Percentiles rank a stretch among this genome's conserved stretches.
Conservation (phyloP, 2,888 invertebrate genomes). For the Ptilodon capucinus region DNA sequence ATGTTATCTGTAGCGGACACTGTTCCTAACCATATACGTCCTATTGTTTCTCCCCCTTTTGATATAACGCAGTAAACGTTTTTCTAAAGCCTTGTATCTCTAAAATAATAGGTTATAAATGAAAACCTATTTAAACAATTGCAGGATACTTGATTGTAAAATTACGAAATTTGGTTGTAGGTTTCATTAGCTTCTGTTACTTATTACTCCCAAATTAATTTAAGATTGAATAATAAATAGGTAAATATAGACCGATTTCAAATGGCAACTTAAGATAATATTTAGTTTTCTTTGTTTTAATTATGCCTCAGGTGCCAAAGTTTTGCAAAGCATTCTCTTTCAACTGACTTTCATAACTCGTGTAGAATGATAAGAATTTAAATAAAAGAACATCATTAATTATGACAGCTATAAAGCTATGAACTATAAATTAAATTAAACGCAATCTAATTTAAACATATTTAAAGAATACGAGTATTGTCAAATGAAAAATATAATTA, state of each 20-base stretch:
- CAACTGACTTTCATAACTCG: neutral
- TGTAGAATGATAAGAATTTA: neutral
- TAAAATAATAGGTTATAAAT: too few species aligned
- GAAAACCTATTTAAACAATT: too few species aligned
- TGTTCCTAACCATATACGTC: conserved; percentile 19
- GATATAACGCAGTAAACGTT: neutral
- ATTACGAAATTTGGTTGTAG: too few species aligned
- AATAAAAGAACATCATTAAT: neutral
- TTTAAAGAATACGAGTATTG: neutral
- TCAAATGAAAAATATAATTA: neutral
- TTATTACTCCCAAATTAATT: too few species aligned
- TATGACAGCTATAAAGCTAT: neutral
- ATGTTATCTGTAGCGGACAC: conserved; percentile 48
- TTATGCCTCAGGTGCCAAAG: conserved; percentile 5
- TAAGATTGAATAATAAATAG: too few species aligned
- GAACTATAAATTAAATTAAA: neutral
- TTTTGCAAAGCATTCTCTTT: conserved; percentile 16
- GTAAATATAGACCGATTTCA: too few species aligned
- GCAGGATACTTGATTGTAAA: too few species aligned
- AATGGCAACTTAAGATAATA: too few species aligned
- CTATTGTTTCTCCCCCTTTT: conserved; percentile 18
- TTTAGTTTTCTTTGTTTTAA: neutral
- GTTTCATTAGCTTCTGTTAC: too few species aligned
- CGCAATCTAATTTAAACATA: neutral
- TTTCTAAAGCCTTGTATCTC: conserved; percentile 15